Base-by-base conservation (phyloP, 1,140 invertebrate species). In the Delia radicum region DNA sequence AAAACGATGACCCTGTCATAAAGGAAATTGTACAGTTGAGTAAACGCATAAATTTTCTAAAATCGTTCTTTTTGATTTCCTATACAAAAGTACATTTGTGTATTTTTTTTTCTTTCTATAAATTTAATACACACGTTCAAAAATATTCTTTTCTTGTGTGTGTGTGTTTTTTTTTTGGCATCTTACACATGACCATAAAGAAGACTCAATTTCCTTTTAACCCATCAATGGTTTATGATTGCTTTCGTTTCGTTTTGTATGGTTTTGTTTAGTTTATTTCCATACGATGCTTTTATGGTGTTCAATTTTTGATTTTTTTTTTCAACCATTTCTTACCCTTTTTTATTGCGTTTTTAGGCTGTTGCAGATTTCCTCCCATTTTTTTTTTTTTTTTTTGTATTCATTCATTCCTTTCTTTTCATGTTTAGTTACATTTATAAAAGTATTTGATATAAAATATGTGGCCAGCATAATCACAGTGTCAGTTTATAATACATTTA, bases 131-230 rank as follows among this genome's bases (percentile, higher is more conserved):
- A 69, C 65, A 69, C 29, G 65, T 69, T 33, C 29, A 33, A 69
- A 55, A 18, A 55, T 55, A 21, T 55, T 24, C 48, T 55, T 3
- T 55, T 55, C 48, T 55, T 55, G n/a, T 55, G 18, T n/a, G 48
- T 7, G 18, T n/a, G 48, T 55, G 1, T 1, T 55, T 55, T 55
- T 37, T 48, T 31, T 48, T 48, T 73, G 71, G 71, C 71, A 73
- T 46, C 71, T 48, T 28, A 37, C 65, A 75, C 24, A 72, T 62
- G 67, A 27, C 28, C 37, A 69, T 37, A 42, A 76, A 33, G 75
- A 76, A 76, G 73, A 76, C 75, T 76, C 75, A 76, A 76, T 76
- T 76, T 76, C 75, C 75, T 73, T 33, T 28, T 63, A 75, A 73
- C 29, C 55, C 75, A 65, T 76, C 75, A 73, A 76, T 73, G 69